phyloP scores from a whole-genome alignment of 2,797 vertebrate species.

The Botia kubotai region DNA sequence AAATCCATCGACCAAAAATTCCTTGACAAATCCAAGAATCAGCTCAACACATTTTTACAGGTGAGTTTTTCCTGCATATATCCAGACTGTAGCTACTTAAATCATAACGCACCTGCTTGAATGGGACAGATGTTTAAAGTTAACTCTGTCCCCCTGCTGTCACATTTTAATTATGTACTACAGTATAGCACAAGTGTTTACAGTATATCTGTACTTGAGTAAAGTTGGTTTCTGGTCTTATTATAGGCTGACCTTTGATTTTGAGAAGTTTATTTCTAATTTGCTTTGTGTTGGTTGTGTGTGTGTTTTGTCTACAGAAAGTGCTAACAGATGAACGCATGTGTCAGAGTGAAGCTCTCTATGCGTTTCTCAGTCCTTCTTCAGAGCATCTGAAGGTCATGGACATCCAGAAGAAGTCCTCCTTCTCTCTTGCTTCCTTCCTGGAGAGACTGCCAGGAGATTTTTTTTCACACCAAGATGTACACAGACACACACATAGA shows the following conservation, averaged over 20 bases:
- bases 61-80: conserved; percentile 71
- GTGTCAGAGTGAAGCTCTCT: conserved; percentile 96
- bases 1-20: conserved; percentile 99
- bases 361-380: conserved; percentile 95
- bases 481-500: conserved; percentile 56
- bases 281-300: not conserved
- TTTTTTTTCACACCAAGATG: conserved; percentile 97
- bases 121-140: no score
- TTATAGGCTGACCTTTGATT: not conserved
- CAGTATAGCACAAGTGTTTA: no score
- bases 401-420: conserved; percentile 91
- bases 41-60: conserved; percentile 96
- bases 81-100: not conserved
- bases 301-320: conserved; percentile 70
- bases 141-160: no score
- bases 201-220: no score
- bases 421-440: conserved; percentile 95
- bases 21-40: conserved; percentile 95
- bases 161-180: no score
- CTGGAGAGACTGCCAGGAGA: conserved; percentile 95
- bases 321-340: conserved; percentile 92
- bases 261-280: not conserved
- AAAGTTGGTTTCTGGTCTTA: no score
- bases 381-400: conserved; percentile 94
- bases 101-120: no score